Evolutionary conservation across 2,113 vertebrate species (phyloP).

Genomic region (Tragulus kanchil): DNA sequence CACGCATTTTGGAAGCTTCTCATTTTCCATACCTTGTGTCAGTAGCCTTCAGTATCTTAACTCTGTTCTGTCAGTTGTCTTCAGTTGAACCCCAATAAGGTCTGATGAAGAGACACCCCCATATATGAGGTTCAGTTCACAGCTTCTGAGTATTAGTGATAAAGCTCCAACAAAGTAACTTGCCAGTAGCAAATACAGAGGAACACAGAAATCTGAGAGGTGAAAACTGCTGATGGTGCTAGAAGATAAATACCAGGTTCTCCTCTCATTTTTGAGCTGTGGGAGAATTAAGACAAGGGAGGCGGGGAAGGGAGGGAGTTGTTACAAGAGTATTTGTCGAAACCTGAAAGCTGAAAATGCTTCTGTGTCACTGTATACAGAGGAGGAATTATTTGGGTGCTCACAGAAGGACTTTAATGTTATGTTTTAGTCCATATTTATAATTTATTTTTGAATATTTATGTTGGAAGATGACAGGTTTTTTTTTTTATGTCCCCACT

Average conservation of each 20-base stretch:
- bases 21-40: slow-evolving; percentile 69
- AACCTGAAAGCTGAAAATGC: slow-evolving; percentile 63
- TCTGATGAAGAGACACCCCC: background rate
- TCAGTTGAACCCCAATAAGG: background rate
- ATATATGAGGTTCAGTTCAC: background rate
- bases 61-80: background rate
- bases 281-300: slow-evolving; percentile 56
- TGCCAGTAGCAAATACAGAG: slow-evolving; percentile 23
- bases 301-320: slow-evolving; percentile 71
- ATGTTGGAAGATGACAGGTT: slow-evolving; percentile 8
- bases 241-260: slow-evolving; percentile 68
- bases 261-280: slow-evolving; percentile 52
- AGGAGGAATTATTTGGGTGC: slow-evolving; percentile 62
- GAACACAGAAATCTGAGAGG: slow-evolving; percentile 19
- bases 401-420: slow-evolving; percentile 54
- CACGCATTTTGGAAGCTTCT: background rate
- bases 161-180: background rate
- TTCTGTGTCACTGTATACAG: slow-evolving; percentile 26
- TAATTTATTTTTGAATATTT: slow-evolving; percentile 67
- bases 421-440: slow-evolving; percentile 47
- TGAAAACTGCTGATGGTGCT: slow-evolving; percentile 38
- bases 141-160: background rate
- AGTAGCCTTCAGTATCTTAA: background rate
- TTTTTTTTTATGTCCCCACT: slow-evolving; percentile 20
- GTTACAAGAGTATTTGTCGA: slow-evolving; percentile 33